phyloP scores from a whole-genome alignment of 2,113 vertebrate species.

The Calcarius ornatus region DNA sequence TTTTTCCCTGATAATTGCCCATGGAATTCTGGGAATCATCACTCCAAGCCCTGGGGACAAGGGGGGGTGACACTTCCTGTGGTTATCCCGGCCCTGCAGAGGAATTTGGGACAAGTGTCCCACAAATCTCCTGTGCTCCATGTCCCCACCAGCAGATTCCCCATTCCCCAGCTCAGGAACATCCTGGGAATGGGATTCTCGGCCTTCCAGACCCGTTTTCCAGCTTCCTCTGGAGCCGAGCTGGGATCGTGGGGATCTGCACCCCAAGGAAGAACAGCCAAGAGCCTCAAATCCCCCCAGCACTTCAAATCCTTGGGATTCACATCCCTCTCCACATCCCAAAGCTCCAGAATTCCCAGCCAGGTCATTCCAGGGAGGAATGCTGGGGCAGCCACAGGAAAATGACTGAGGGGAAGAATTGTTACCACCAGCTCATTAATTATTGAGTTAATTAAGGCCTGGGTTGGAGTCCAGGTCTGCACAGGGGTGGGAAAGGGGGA shows the following conservation, averaged over 20 bases:
- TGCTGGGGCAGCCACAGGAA: accelerated
- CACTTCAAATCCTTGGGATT: neutral
- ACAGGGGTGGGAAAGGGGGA: neutral
- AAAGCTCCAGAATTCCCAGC: too few relatives aligned
- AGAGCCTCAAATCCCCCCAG: neutral
- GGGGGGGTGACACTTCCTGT: accelerated
- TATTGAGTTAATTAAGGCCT: neutral
- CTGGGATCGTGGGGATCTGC: accelerated
- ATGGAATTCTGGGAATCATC: accelerated
- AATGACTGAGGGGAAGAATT: neutral
- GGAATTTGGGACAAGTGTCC: neutral
- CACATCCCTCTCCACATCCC: neutral
- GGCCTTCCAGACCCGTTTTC: neutral
- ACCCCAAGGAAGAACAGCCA: neutral
- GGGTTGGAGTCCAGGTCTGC: neutral
- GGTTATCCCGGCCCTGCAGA: accelerated
- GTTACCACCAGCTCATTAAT: neutral
- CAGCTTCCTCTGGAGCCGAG: neutral
- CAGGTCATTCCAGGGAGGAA: neutral
- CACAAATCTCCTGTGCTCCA: accelerated
- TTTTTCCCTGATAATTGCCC: neutral
- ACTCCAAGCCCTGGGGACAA: neutral
- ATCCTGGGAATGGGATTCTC: neutral
- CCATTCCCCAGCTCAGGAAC: accelerated
- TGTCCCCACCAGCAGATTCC: accelerated